phyloP scores from a whole-genome alignment of 2,797 vertebrate genomes.

The Alosa sapidissima region DNA sequence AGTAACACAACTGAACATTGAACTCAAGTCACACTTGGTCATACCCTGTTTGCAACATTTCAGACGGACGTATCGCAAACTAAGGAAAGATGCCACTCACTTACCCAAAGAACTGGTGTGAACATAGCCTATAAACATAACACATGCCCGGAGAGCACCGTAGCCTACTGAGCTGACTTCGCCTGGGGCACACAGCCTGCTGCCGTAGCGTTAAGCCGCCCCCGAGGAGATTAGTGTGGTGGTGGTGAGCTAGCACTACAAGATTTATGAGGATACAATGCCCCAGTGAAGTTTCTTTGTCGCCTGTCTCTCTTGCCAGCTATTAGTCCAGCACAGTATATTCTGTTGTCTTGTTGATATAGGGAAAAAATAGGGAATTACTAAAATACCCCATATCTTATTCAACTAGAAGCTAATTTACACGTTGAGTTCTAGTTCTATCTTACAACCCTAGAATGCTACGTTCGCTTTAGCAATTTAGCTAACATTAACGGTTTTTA shows the following conservation, averaged over 20 bases:
- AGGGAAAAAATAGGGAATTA: too few relatives aligned
- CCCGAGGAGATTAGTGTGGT: conserved; percentile 30
- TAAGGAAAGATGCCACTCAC: neutral
- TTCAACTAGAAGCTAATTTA: too few relatives aligned
- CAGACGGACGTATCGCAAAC: neutral
- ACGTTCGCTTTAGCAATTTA: too few relatives aligned
- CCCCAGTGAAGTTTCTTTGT: neutral
- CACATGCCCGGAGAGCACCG: neutral
- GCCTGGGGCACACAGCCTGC: neutral
- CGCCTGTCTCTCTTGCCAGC: neutral
- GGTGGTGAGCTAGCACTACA: neutral
- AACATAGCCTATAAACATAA: neutral
- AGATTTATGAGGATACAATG: neutral
- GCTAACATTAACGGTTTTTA: too few relatives aligned
- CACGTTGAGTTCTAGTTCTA: too few relatives aligned
- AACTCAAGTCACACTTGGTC: too few relatives aligned
- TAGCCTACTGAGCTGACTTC: neutral
- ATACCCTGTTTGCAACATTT: neutral
- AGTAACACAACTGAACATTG: too few relatives aligned
- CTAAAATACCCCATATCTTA: too few relatives aligned
- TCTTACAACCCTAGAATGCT: too few relatives aligned
- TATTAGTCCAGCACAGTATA: neutral
- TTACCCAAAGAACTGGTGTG: neutral
- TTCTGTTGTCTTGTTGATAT: neutral
- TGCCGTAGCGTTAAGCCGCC: conserved; percentile 16